Evolutionary conservation across 2,888 invertebrate species (phyloP).

Genomic region (Cosmopolites sordidus): DNA sequence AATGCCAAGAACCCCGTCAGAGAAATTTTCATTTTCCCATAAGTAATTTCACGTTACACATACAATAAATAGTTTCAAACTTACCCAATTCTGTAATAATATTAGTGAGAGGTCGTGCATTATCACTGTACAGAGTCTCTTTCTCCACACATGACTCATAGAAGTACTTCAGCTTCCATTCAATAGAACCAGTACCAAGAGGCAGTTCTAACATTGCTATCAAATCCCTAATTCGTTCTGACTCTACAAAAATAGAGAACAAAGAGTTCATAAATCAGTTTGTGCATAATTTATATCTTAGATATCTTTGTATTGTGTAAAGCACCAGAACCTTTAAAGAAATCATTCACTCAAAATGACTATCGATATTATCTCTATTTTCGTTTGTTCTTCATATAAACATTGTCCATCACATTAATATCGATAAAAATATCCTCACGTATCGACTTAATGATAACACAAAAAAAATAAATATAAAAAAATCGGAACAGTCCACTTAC

Average conservation of each 20-base stretch:
- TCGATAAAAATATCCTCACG: too few relatives aligned
- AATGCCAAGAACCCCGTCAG: too few relatives aligned
- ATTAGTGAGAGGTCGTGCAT: slow-evolving; percentile 45
- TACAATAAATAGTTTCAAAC: slow-evolving; percentile 30
- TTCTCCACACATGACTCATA: slow-evolving; percentile 56
- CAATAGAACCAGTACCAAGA: slow-evolving; percentile 47
- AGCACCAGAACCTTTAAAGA: too few relatives aligned
- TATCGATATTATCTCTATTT: too few relatives aligned
- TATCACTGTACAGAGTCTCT: slow-evolving; percentile 50
- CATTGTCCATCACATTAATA: too few relatives aligned
- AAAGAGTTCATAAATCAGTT: too few relatives aligned
- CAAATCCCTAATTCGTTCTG: slow-evolving; percentile 47
- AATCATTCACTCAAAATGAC: too few relatives aligned
- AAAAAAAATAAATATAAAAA: background rate
- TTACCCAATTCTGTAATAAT: slow-evolving; percentile 52
- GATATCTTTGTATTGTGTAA: too few relatives aligned
- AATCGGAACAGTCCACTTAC: slow-evolving; percentile 40
- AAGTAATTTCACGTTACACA: too few relatives aligned
- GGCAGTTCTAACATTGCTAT: slow-evolving; percentile 51
- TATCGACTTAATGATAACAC: background rate
- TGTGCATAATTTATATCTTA: too few relatives aligned
- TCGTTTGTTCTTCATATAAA: too few relatives aligned
- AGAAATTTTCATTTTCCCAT: too few relatives aligned
- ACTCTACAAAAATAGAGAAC: slow-evolving; percentile 38
- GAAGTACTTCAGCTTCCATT: slow-evolving; percentile 57